Evolutionary conservation across 2,113 vertebrate species (phyloP), one percentile per base, ranked within the genome.

Genomic region (Archilochus colubris): DNA sequence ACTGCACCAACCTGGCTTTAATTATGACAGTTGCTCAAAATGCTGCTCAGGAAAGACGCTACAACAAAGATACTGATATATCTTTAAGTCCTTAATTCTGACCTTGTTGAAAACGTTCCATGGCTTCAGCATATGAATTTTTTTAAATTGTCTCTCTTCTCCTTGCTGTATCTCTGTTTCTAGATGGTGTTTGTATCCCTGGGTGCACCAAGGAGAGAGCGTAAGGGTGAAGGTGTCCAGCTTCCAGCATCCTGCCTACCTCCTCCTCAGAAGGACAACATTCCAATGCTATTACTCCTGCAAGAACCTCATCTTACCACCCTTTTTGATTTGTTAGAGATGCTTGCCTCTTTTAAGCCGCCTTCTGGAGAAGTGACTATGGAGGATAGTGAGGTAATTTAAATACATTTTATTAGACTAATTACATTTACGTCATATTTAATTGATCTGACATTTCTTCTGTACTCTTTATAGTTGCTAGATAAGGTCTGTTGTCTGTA

Each of bases 101-200:
- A n/a, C 53, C 46, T 43, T 67, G 22, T 57, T 66, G 59, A 36
- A 69, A 85, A 43, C 11, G 3, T 54, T 33, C 19, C 4, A 0
- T 51, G 14, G 6, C 20, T 50, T 91, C 46, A 5, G 23, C 14
- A 6, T 48, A 38, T 4, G 4, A 4, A 22, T 77, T 88, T 46
- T 46, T 53, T n/a, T 2, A 70, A 46, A 6, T 12, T 22, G 9
- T 33, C 1, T 79, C 12, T 82, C 8, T 88, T 19, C 17, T 21
- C 14, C 66, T 27, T 31, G 9, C 5, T 53, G 59, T 58, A 23
- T 17, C 17, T 27, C 6, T 64, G 38, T 93, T 55, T 76, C 2
- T 98, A 99, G 99, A 99, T 99, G 99, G 99, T 99, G 74, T 99
- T 99, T 90, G 99, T 99, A 17, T 99, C 99, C 69, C 96, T 99